A percentile compares a stretch with the other conserved stretches of the same genome.
These are phyloP conservation scores for Psittacus erithacus DNA, from an alignment of 2,113 vertebrate species.

Conservation along the genomic window DNA sequence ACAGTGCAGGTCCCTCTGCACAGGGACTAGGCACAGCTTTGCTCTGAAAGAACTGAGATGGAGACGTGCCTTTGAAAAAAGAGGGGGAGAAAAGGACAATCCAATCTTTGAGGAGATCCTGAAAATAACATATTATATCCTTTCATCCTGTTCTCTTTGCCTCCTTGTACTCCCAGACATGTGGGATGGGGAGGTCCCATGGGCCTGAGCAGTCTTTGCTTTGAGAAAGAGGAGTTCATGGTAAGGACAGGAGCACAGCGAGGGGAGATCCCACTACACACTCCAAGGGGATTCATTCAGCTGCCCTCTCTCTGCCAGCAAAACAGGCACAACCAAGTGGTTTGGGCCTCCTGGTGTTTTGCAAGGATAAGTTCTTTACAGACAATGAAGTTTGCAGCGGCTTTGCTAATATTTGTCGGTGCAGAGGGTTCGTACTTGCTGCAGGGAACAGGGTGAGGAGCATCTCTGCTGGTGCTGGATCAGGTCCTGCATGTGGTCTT, in stretches of 20 bases:
- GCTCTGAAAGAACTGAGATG: not conserved
- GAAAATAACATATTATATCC: not conserved
- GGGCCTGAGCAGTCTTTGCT: not conserved
- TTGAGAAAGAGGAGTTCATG: not conserved
- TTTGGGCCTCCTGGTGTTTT: not conserved
- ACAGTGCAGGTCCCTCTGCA: rapidly evolving
- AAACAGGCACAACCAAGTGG: not conserved
- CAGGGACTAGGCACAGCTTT: rapidly evolving
- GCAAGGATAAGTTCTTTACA: not conserved
- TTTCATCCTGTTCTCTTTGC: not conserved
- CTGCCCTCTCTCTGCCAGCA: not conserved
- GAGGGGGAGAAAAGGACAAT: not conserved
- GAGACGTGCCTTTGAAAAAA: not conserved
- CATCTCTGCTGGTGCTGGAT: not conserved
- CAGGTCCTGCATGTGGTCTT: not conserved
- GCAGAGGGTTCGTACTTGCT: not conserved
- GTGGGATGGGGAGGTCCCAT: not conserved
- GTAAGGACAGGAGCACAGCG: not conserved
- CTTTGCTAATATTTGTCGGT: rapidly evolving
- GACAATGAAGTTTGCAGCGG: not conserved
- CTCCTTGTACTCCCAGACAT: not conserved
- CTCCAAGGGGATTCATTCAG: not conserved
- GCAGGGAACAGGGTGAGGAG: not conserved
- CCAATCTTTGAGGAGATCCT: not conserved
- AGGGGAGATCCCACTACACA: not conserved